These are phyloP conservation scores for Druceiella hillmani DNA, from an alignment of 2,888 invertebrate genomes.

Conservation along the genomic window DNA sequence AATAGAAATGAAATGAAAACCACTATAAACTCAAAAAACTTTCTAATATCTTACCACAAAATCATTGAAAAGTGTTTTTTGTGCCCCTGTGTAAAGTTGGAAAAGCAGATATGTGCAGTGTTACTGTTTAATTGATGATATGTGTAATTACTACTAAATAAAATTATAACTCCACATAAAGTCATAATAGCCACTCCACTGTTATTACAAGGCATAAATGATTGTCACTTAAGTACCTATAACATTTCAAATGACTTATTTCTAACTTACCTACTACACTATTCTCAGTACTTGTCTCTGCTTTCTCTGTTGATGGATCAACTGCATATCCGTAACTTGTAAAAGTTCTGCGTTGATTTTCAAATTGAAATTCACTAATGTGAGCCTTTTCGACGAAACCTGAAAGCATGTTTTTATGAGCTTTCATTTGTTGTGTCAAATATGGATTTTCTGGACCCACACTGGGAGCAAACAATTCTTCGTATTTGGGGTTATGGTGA, in stretches of 20 bases:
- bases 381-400: conserved; percentile 95
- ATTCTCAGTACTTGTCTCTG: conserved; percentile 40
- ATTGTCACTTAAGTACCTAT: too few species aligned
- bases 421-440: conserved; percentile 83
- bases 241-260: background rate
- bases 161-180: too few species aligned
- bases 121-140: too few species aligned
- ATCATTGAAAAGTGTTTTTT: too few species aligned
- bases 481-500: conserved; percentile 86
- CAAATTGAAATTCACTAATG: conserved; percentile 95
- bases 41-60: too few species aligned
- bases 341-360: conserved; percentile 92
- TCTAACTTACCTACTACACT: conserved; percentile 43
- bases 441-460: conserved; percentile 92
- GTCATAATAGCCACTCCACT: too few species aligned
- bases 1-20: too few species aligned
- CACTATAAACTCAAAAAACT: too few species aligned
- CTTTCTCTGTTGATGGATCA: conserved; percentile 81
- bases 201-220: too few species aligned
- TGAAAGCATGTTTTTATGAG: conserved; percentile 84
- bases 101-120: too few species aligned
- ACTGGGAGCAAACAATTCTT: conserved; percentile 89
- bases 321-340: conserved; percentile 92
- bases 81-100: too few species aligned
- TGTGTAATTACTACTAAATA: too few species aligned